A percentile compares a stretch with the other conserved stretches of the same genome.
Evolutionary conservation across 2,113 vertebrate species (phyloP).

Genomic region (Neotragus pygmaeus): DNA sequence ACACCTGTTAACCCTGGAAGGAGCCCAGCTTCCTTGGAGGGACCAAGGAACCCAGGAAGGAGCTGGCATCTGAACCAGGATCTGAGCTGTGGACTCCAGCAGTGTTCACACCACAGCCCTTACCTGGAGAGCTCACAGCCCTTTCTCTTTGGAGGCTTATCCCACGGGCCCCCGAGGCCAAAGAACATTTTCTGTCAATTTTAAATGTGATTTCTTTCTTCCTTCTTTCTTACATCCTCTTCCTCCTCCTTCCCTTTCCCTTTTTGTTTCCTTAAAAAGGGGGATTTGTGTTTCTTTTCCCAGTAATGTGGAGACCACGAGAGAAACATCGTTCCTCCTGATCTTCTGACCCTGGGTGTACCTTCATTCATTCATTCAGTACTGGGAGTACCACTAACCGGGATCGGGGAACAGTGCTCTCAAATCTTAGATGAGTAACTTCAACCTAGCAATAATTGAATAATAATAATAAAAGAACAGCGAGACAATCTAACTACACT

Average conservation of each 20-base stretch:
- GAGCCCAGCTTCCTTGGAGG: neutral
- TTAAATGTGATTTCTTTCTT: neutral
- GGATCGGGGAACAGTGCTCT: neutral
- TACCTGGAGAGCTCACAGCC: neutral
- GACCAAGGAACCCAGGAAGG: neutral
- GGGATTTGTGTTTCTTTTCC: neutral
- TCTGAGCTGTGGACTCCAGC: neutral
- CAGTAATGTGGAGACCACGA: neutral
- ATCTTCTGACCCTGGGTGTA: neutral
- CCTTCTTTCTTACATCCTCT: neutral
- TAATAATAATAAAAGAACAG: neutral
- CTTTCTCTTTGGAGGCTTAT: neutral
- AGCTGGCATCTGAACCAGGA: too few relatives aligned
- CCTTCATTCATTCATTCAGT: neutral
- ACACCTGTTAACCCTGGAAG: neutral
- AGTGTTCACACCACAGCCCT: too few relatives aligned
- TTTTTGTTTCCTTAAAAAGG: neutral
- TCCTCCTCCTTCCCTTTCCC: neutral
- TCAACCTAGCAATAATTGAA: neutral
- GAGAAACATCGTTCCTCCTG: neutral
- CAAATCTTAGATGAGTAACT: neutral
- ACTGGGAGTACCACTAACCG: neutral
- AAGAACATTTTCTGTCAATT: neutral
- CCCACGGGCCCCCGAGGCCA: neutral
- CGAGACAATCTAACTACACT: neutral